Base-by-base conservation (phyloP, 1,140 invertebrate species). In the Halotydeus destructor region DNA sequence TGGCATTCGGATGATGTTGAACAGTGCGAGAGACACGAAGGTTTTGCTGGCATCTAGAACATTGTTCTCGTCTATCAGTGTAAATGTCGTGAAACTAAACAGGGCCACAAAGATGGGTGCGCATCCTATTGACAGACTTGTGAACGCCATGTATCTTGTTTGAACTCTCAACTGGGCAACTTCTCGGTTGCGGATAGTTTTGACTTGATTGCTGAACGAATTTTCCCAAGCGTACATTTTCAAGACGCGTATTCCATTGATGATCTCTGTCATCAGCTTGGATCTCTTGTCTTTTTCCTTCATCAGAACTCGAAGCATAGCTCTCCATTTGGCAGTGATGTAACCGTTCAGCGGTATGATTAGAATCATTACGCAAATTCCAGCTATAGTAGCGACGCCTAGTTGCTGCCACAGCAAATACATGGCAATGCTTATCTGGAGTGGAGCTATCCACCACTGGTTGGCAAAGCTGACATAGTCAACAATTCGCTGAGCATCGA, bases 311-410 rank as follows among this genome's bases (percentile, higher is more conserved):
- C 19, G 14, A 53, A 61, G 57, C 43, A 86, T 63, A 38, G 58
- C 57, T 50, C 62, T 62, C 4, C 69, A 72, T 57, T 76, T 76
- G 57, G 75, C 79, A 2, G 84, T 84, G 47, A 96, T 77, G 34
- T 78, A 63, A 4, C 76, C 80, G 61, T 94, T 94, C 5, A 91
- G 59, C 0, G 85, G 85, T 49, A 91, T 82, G 24, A 91, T 65
- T 38, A 89, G 69, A 25, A 62, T 38, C 33, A 64, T 49, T 14
- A 63, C 45, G 14, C 43, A 76, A 12, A 62, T 34, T 24, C 60
- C 61, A 24, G 54, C 51, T 11, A 64, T 16, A 3, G 57, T 50
- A 11, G 58, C 48, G 12, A 43, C 36, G 11, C 62, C 60, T 25
- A 65, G 49, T n/a, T 54, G 43, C 38, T 48, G 30, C 44, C 50